These are phyloP conservation scores for Enoplosus armatus DNA, from an alignment of 2,797 vertebrate species.

Conservation along the genomic window DNA sequence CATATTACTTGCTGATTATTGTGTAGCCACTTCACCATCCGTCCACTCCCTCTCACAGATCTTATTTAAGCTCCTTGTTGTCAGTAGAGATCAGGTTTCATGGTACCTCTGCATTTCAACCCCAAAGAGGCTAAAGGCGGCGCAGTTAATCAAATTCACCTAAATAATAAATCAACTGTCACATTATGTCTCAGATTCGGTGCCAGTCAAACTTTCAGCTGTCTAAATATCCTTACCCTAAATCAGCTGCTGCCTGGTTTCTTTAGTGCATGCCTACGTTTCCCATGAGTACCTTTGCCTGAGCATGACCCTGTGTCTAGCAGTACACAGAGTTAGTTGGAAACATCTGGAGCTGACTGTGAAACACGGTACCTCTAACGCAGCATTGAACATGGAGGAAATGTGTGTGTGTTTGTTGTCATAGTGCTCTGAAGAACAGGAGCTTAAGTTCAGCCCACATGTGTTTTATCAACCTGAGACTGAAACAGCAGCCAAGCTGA, in stretches of 20 bases:
- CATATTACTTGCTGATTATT: not conserved
- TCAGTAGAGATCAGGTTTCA: slow-evolving; percentile 38
- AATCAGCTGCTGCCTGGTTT: slow-evolving; percentile 22
- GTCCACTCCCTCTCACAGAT: not conserved
- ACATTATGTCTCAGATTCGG: slow-evolving; percentile 15
- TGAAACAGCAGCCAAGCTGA: slow-evolving; percentile 29
- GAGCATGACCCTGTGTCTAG: slow-evolving; percentile 40
- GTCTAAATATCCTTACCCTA: slow-evolving; percentile 8
- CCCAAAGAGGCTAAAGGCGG: not conserved
- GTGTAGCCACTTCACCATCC: not conserved
- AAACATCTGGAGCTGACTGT: slow-evolving; percentile 78
- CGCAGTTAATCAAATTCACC: slow-evolving; percentile 20
- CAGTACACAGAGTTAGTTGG: slow-evolving; percentile 7
- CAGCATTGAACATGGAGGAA: slow-evolving; percentile 32
- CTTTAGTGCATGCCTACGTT: slow-evolving; percentile 47
- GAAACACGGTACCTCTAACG: slow-evolving; percentile 36
- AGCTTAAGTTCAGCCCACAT: slow-evolving; percentile 46
- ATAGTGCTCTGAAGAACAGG: slow-evolving; percentile 37
- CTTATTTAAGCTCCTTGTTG: slow-evolving; percentile 17
- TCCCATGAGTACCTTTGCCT: slow-evolving; percentile 56
- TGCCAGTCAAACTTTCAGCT: slow-evolving; percentile 12
- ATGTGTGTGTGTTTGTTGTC: slow-evolving; percentile 30
- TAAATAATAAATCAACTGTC: slow-evolving; percentile 45
- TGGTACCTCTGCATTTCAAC: not conserved
- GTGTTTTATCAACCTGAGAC: slow-evolving; percentile 59